Conservation (phyloP, 2,113 vertebrate species). For the Edolisoma coerulescens region DNA sequence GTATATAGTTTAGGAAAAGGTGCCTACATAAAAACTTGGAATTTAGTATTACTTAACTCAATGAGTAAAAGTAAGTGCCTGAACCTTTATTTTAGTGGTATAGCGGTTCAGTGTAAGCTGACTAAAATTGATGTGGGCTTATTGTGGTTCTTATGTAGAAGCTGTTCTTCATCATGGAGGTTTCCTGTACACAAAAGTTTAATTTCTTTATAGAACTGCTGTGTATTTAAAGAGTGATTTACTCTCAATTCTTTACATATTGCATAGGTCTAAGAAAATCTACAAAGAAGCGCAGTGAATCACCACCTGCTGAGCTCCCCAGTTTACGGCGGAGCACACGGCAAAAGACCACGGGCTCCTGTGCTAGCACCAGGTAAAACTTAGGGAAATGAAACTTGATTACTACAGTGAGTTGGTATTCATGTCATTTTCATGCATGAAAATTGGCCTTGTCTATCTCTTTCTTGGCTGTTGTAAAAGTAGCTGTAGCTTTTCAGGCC, state of each 20-base stretch:
- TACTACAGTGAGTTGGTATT: not conserved
- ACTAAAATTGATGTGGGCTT: not conserved
- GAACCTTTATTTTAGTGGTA: not conserved
- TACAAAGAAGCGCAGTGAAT: constrained; percentile 98
- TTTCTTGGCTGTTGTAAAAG: not conserved
- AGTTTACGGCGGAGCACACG: constrained; percentile 99
- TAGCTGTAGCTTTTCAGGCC: not conserved
- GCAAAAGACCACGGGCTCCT: constrained; percentile 99
- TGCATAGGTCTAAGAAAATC: constrained; percentile 92
- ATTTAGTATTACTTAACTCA: not conserved
- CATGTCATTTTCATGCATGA: not conserved
- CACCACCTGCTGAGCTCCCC: constrained; percentile 99
- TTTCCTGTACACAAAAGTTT: not conserved
- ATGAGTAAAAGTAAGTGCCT: not conserved
- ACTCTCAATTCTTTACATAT: not conserved
- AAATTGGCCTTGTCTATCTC: not conserved
- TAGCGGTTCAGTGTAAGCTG: not conserved
- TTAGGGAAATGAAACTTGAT: not conserved
- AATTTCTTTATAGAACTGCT: not conserved
- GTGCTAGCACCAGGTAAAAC: constrained; percentile 96
- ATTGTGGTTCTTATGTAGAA: not conserved
- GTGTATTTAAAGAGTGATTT: not conserved
- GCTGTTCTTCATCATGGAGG: not conserved
- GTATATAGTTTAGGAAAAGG: not conserved
- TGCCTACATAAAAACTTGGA: not conserved